Evolutionary conservation across 2,888 invertebrate genomes (phyloP).

Genomic region (Seira ritae): DNA sequence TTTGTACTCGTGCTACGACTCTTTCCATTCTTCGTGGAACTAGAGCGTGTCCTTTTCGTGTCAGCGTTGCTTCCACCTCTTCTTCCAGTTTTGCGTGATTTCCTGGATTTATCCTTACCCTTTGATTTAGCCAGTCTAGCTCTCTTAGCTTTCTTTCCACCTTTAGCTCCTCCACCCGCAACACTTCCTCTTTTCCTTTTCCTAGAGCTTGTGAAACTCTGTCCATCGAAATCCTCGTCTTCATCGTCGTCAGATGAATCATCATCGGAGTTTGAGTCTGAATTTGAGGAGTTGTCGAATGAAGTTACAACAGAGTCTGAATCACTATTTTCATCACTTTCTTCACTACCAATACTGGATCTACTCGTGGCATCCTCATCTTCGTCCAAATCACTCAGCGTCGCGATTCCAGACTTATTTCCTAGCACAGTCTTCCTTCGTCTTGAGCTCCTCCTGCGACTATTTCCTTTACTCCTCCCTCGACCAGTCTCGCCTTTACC

Average conservation of each 20-base stretch:
- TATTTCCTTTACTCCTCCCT: conserved; percentile 18
- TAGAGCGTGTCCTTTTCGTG: conserved; percentile 45
- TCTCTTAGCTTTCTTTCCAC: conserved; percentile 47
- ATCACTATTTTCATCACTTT: conserved; percentile 63
- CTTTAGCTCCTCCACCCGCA: conserved; percentile 24
- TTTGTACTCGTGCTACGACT: conserved; percentile 55
- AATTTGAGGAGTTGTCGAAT: conserved; percentile 60
- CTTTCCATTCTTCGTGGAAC: conserved; percentile 52
- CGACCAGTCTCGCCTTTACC: conserved; percentile 36
- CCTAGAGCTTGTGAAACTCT: conserved; percentile 52
- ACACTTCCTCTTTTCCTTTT: conserved; percentile 46
- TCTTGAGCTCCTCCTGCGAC: conserved; percentile 45
- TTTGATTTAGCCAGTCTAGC: conserved; percentile 42
- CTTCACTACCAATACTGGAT: conserved; percentile 63
- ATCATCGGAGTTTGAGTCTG: conserved; percentile 48
- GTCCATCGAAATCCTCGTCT: conserved; percentile 47
- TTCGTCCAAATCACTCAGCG: conserved; percentile 65
- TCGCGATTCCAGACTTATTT: conserved; percentile 39
- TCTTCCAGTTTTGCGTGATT: conserved; percentile 42
- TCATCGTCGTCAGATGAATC: neutral
- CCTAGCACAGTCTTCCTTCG: conserved; percentile 53
- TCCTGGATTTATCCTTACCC: conserved; percentile 33
- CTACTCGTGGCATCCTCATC: conserved; percentile 70
- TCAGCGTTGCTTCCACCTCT: conserved; percentile 73
- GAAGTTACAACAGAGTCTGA: conserved; percentile 63